phyloP scores from a whole-genome alignment of 2,113 vertebrate species.

The Scomber japonicus region DNA sequence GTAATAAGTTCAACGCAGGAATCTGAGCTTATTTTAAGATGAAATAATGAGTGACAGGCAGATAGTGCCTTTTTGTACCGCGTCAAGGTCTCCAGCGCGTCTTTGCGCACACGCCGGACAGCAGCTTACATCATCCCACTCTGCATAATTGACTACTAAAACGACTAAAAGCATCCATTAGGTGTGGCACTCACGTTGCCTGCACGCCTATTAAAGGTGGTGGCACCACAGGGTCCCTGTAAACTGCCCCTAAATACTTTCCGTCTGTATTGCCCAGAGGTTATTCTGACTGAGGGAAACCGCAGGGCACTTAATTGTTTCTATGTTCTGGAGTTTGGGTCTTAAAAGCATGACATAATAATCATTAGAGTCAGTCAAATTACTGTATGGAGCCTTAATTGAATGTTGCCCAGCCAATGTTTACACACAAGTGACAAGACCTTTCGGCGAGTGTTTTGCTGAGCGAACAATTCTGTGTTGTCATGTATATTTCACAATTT shows the following conservation, averaged over 20 bases:
- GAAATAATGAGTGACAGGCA: background rate
- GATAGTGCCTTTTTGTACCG: background rate
- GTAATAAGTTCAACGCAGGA: constrained; percentile 19
- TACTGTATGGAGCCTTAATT: constrained; percentile 10
- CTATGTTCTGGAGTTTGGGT: constrained; percentile 5
- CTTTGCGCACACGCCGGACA: constrained; percentile 32
- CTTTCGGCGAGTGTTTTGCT: background rate
- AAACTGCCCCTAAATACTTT: constrained; percentile 44
- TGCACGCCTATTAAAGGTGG: constrained; percentile 13
- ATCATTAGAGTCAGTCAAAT: constrained; percentile 28
- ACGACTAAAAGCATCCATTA: constrained; percentile 50
- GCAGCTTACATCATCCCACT: constrained; percentile 9
- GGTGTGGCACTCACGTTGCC: constrained; percentile 39
- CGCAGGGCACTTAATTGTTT: constrained; percentile 35
- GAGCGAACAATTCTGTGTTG: constrained; percentile 5
- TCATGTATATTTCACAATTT: background rate
- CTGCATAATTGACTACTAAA: constrained; percentile 40
- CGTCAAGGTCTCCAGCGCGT: constrained; percentile 38
- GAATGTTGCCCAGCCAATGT: constrained; percentile 13
- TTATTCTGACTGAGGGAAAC: constrained; percentile 41
- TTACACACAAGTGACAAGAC: constrained; percentile 5
- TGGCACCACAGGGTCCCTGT: constrained; percentile 38
- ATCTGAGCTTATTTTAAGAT: background rate
- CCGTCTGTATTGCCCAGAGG: constrained; percentile 23
- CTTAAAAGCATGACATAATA: constrained; percentile 18